A percentile compares a stretch with the other conserved stretches of the same genome.
These are phyloP conservation scores for Podarcis siculus DNA, from an alignment of 2,797 vertebrate species.

Conservation along the genomic window DNA sequence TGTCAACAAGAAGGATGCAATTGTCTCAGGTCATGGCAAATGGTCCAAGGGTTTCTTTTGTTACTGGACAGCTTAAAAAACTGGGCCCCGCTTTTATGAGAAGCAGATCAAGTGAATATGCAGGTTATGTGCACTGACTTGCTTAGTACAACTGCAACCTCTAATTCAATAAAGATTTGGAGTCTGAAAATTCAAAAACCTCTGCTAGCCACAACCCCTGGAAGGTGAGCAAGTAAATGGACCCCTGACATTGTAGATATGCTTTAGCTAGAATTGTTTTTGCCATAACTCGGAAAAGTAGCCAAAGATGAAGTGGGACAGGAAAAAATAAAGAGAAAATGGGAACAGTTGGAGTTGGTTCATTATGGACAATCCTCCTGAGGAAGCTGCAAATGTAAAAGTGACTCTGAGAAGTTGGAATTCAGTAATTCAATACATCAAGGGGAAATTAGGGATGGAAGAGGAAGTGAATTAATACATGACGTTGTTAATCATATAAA, in stretches of 20 bases:
- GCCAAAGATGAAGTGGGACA: neutral
- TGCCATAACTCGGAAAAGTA: neutral
- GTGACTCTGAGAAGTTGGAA: neutral
- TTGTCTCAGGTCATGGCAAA: neutral
- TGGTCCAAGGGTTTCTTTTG: neutral
- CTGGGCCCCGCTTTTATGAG: neutral
- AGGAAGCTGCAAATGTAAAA: neutral
- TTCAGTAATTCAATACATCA: neutral
- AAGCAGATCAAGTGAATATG: neutral
- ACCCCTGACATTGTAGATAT: neutral
- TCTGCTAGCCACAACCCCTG: neutral
- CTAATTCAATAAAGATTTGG: neutral
- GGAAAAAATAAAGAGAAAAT: no score
- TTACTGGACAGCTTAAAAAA: neutral
- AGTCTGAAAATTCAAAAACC: neutral
- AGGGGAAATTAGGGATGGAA: neutral
- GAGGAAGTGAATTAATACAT: neutral
- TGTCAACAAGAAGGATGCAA: neutral
- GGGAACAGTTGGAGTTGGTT: neutral
- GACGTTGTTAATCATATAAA: neutral
- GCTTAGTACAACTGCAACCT: neutral
- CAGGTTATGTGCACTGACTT: neutral
- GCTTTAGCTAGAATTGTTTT: neutral
- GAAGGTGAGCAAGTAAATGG: no score
- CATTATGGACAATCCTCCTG: neutral